Evolutionary conservation across 2,797 vertebrate species (phyloP), one percentile per base, ranked within the genome.

Genomic region (Oryzias dopingdopingensis): DNA sequence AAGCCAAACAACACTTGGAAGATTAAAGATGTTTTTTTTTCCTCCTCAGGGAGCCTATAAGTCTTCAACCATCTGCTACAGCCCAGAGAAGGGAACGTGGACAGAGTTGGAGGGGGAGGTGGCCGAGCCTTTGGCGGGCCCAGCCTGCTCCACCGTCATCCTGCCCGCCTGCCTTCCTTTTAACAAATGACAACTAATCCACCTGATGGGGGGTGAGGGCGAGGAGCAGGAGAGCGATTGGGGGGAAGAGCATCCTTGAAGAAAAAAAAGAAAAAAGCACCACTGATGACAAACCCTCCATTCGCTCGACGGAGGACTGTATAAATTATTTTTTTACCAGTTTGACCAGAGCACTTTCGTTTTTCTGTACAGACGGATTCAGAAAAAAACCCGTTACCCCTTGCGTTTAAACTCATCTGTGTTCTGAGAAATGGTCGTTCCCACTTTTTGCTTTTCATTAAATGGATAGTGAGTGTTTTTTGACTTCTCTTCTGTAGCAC

Each of bases 31-130:
- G 64, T 22, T 61, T 61, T 55, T 65, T 8, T 52, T 89, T 89
- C 51, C 18, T 49, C 90, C 90, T 26, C 90, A 99, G 97, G 97
- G 97, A 42, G 97, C 97, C 52, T 99, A 99, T 86, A 99, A 99
- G 89, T 99, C 97, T 52, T 99, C 96, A 13, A 99, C 97, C 68
- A 98, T 99, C 91, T 98, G 97, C 89, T 99, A 99, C 68, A 98
- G 95, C 87, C 96, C 97, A 59, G 97, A 99, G 86, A 98, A 98
- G 81, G 96, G 93, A 76, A 94, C 92, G 56, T 99, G 97, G 97
- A 99, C 94, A 76, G 97, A 99, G 89, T 87, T 98, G 49, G 97
- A 99, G 85, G 97, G 97, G 49, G 97, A 99, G 6, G 96, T 98
- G 68, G 97, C 96, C 0, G 97, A 99, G 87, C 97, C 97, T 13